Evolutionary conservation across 2,113 vertebrate genomes (phyloP).

Genomic region (Alosa alosa): DNA sequence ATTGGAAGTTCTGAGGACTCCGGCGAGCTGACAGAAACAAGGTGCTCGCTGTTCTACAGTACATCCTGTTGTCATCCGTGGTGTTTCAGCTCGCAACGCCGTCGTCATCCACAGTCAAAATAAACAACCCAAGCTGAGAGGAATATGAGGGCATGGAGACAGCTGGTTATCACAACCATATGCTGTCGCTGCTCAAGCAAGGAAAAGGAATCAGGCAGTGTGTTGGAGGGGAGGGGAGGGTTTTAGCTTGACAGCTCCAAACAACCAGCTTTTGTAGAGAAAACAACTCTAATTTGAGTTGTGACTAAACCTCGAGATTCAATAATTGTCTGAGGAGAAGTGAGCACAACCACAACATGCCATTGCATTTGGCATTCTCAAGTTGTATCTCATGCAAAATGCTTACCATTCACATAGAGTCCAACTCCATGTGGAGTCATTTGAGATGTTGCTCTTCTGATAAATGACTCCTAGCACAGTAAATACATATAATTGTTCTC

Average conservation of each 20-base stretch:
- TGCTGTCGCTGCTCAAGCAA: not conserved
- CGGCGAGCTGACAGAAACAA: not conserved
- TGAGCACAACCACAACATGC: not conserved
- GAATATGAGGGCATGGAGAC: not conserved
- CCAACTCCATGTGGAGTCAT: not conserved
- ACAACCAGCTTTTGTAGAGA: not conserved
- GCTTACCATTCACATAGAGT: not conserved
- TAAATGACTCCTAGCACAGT: not conserved
- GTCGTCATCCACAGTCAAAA: not conserved
- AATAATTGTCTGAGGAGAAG: not conserved
- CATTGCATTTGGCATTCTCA: not conserved
- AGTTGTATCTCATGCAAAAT: not conserved
- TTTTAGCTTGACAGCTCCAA: not conserved
- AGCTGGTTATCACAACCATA: constrained; percentile 9
- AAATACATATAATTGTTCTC: not conserved
- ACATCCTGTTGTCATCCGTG: not conserved
- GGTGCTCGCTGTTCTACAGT: not conserved
- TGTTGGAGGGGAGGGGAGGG: not conserved
- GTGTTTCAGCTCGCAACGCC: not conserved
- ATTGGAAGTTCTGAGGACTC: not conserved
- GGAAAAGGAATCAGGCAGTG: not conserved
- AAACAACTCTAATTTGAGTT: not conserved
- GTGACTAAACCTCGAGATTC: not conserved
- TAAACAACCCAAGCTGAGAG: constrained; percentile 25
- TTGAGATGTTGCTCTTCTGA: not conserved